phyloP scores from a whole-genome alignment of 1,140 invertebrate genomes.

The Dicyema japonicum region DNA sequence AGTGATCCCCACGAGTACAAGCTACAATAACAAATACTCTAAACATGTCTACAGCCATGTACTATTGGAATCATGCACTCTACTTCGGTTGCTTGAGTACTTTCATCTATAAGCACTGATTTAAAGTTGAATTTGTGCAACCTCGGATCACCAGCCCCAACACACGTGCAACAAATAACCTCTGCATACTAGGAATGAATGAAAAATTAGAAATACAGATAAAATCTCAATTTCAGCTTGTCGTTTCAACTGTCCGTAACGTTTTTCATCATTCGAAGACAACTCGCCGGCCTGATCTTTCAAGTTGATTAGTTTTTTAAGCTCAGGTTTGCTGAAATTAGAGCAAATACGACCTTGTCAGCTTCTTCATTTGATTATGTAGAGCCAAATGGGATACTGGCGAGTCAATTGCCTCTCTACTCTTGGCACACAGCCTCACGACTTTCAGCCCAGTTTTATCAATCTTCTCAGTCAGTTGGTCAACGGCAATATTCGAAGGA shows the following conservation, averaged over 20 bases:
- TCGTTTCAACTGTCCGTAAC: constrained; percentile 60
- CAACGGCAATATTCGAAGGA: constrained; percentile 89
- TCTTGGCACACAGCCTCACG: constrained; percentile 78
- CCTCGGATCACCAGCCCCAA: constrained; percentile 74
- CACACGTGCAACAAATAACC: constrained; percentile 93
- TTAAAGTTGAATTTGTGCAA: constrained; percentile 63
- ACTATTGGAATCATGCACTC: constrained; percentile 96
- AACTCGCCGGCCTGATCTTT: constrained; percentile 87
- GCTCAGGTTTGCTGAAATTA: constrained; percentile 27
- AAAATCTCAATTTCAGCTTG: constrained; percentile 33
- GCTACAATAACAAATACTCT: constrained; percentile 19
- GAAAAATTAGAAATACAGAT: constrained; percentile 4
- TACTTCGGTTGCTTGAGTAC: constrained; percentile 66
- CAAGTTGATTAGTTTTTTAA: constrained; percentile 70
- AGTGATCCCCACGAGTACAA: constrained; percentile 95
- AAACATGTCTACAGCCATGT: constrained; percentile 49
- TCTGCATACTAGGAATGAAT: constrained; percentile 31
- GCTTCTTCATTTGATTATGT: constrained; percentile 76
- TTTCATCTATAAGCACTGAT: constrained; percentile 88
- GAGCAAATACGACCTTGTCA: constrained; percentile 30
- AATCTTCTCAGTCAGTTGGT: constrained; percentile 92
- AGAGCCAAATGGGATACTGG: constrained; percentile 76
- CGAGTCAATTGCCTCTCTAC: constrained; percentile 79
- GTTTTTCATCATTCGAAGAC: constrained; percentile 50
- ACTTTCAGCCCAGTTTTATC: constrained; percentile 75